These are phyloP conservation scores for Antechinus flavipes DNA, from an alignment of 2,113 vertebrate species.

Conservation along the genomic window DNA sequence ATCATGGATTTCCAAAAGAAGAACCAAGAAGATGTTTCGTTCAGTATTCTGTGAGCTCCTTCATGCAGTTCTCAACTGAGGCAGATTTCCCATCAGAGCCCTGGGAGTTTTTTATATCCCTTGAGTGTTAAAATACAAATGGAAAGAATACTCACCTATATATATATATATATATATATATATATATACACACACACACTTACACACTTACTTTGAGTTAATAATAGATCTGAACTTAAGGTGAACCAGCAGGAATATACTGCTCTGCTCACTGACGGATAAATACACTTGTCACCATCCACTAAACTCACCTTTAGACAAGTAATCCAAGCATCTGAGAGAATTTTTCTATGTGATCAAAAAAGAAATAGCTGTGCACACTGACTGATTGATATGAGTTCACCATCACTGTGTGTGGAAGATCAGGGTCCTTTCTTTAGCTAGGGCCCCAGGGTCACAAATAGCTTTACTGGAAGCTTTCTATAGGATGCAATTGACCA, in stretches of 20 bases:
- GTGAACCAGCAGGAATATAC: neutral
- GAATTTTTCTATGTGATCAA: neutral
- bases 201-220: neutral
- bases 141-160: neutral
- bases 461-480: neutral
- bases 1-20: neutral
- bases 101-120: neutral
- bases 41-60: neutral
- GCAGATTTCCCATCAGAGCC: neutral
- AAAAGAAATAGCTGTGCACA: neutral
- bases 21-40: neutral
- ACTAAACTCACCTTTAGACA: neutral
- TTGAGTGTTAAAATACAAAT: neutral
- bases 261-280: neutral
- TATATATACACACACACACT: neutral
- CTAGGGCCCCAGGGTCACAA: neutral
- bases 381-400: too few relatives aligned
- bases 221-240: neutral
- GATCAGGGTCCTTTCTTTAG: neutral
- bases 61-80: neutral
- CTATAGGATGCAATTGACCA: neutral
- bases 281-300: neutral
- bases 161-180: neutral
- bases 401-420: rapidly evolving
- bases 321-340: neutral